Conservation (phyloP, 2,888 invertebrate genomes). For the Ormyrus labotus region DNA sequence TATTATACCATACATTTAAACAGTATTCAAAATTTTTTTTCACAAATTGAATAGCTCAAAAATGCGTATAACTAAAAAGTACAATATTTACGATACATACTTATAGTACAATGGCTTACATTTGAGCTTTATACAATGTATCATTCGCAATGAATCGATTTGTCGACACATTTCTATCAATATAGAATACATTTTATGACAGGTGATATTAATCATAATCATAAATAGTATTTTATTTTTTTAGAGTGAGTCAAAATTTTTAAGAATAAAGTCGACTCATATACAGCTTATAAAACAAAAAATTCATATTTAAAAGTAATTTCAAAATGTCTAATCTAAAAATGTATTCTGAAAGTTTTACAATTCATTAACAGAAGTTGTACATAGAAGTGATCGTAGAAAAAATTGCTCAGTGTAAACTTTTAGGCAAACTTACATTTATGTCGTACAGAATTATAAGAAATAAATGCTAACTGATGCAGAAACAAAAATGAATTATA, state of each 20-base stretch:
- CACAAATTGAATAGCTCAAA: constrained; percentile 36
- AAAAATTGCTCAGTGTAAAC: too few relatives aligned
- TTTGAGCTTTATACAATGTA: constrained; percentile 7
- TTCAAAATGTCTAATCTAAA: constrained; percentile 2
- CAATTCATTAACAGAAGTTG: too few relatives aligned
- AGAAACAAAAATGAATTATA: neutral
- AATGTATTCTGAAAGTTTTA: too few relatives aligned
- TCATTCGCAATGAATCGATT: constrained; percentile 10
- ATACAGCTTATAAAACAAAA: neutral
- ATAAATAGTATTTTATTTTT: constrained; percentile 22
- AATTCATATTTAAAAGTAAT: neutral
- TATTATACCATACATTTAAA: constrained; percentile 29
- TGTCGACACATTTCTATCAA: neutral
- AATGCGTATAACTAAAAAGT: constrained; percentile 20
- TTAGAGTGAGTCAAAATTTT: constrained; percentile 1
- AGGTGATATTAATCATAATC: constrained; percentile 21
- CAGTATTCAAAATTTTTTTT: constrained; percentile 39
- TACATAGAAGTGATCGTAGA: too few relatives aligned
- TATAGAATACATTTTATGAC: constrained; percentile 27
- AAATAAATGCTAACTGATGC: constrained; percentile 11
- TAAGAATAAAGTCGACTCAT: neutral
- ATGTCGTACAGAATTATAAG: neutral
- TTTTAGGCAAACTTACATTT: too few relatives aligned
- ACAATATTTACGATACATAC: constrained; percentile 11
- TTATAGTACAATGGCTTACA: constrained; percentile 23